Percentiles rank a stretch among this genome's conserved stretches.
phyloP scores from a whole-genome alignment of 1,140 invertebrate species.

The Ips nitidus region DNA sequence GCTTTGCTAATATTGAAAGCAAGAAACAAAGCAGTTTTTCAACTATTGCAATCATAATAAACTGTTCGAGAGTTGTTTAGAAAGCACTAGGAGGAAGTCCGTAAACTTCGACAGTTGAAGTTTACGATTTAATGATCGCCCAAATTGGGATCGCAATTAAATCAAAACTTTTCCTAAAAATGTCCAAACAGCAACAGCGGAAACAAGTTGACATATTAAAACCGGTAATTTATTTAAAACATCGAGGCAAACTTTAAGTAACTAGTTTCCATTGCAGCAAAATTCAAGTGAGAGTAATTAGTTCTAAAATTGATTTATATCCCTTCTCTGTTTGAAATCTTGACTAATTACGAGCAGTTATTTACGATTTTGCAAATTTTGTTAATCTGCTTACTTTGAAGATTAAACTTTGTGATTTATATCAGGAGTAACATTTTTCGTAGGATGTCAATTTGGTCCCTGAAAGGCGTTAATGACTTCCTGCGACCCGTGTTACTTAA shows the following conservation, averaged over 20 bases:
- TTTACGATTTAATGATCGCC: too few relatives aligned
- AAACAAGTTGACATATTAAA: conserved; percentile 9
- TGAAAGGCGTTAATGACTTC: conserved; percentile 30
- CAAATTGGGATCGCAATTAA: too few relatives aligned
- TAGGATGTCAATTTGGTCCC: conserved; percentile 21
- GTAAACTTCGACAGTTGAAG: too few relatives aligned
- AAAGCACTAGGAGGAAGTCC: too few relatives aligned
- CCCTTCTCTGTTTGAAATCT: conserved; percentile 26
- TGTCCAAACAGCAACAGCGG: too few relatives aligned
- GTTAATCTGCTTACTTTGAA: conserved; percentile 34
- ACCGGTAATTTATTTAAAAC: conserved; percentile 11
- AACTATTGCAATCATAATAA: too few relatives aligned
- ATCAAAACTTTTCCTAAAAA: too few relatives aligned
- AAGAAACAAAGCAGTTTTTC: too few relatives aligned
- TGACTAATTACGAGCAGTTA: conserved; percentile 33
- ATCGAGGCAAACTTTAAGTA: conserved; percentile 9
- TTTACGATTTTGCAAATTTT: conserved; percentile 35
- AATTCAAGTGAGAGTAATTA: conserved; percentile 26
- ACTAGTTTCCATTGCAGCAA: conserved; percentile 12
- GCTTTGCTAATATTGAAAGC: too few relatives aligned
- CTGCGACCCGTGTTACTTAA: conserved; percentile 17
- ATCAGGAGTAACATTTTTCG: conserved; percentile 26
- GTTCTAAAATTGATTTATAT: conserved; percentile 28
- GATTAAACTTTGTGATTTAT: conserved; percentile 35
- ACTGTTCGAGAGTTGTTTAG: too few relatives aligned